Conservation (phyloP, 2,113 vertebrate genomes). For the Perca fluviatilis region DNA sequence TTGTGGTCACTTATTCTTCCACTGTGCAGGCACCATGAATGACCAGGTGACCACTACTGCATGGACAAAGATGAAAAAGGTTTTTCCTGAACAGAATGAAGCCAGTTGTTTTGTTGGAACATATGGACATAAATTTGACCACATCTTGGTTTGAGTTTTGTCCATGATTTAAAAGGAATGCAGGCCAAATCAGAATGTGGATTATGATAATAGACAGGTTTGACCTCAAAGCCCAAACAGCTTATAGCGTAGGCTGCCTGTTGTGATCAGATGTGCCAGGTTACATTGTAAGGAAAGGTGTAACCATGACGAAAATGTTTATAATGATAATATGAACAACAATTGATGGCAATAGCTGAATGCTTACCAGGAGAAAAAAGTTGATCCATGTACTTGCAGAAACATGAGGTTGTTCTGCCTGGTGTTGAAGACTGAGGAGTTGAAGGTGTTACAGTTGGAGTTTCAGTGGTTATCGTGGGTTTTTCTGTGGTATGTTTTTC, state of each 20-base stretch:
- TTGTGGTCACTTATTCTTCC: not conserved
- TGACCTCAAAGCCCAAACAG: too few species aligned
- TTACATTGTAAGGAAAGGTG: not conserved
- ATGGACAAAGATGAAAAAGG: not conserved
- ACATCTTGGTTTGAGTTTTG: not conserved
- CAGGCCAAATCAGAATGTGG: not conserved
- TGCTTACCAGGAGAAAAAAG: conserved; percentile 67
- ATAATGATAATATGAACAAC: not conserved
- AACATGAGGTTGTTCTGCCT: conserved; percentile 52
- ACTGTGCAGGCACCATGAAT: not conserved
- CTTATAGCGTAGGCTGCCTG: not conserved
- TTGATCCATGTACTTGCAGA: conserved; percentile 65
- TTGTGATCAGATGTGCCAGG: not conserved
- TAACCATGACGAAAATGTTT: not conserved
- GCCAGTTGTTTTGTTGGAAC: not conserved
- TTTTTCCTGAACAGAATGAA: not conserved
- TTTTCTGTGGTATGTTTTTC: not conserved
- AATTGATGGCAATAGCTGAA: not conserved
- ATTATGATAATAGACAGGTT: not conserved
- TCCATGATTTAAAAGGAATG: not conserved
- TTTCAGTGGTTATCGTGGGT: not conserved
- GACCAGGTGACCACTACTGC: not conserved
- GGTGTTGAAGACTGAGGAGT: conserved; percentile 1
- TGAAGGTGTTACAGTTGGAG: not conserved
- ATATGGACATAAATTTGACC: not conserved